Evolutionary conservation across 2,113 vertebrate species (phyloP), one percentile per base, ranked within the genome.

Genomic region (Pyxicephalus adspersus): DNA sequence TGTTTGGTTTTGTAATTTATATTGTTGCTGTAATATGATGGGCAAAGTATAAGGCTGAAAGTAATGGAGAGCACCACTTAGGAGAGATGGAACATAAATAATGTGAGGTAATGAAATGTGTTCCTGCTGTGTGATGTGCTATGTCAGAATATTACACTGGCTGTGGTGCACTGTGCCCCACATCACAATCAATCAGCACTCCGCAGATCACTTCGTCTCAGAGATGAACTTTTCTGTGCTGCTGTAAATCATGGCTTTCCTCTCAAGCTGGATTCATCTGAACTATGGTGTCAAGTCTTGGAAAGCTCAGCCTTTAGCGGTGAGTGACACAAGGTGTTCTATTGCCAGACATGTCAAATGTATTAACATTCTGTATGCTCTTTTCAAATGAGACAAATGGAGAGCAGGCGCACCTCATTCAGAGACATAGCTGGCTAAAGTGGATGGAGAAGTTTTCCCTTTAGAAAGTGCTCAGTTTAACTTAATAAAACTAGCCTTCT

Each of bases 341-440:
- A 84, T 79, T 84, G 85, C 83, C 84, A 87, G 89, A 87, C 89
- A 88, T 87, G 87, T 86, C 85, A 86, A 87, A 83, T 84, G 77
- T 87, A 85, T 89, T 86, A 87, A 86, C 85, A 86, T 88, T 88
- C 85, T 83, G 82, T 87, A 84, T 90, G 89, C 87, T 90, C 89
- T 89, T 90, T 89, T 90, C 87, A 89, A 87, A 81, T 83, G 86
- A 87, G 87, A 88, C 89, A 90, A 90, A 87, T 87, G 87, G 87
- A 88, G 87, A 90, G 86, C 72, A 64, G 38, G 54, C 61, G 63
- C 29, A 65, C 52, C 70, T 50, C 22, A 57, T 38, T 67, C 80
- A 50, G 51, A 55, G 28, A 31, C 23, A 60, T 71, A 34, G 31
- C 57, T 26, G 23, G 20, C 58, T 52, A 20, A 71, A 17, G 13